phyloP scores from a whole-genome alignment of 2,113 vertebrate genomes.

The Hiodon alosoides region DNA sequence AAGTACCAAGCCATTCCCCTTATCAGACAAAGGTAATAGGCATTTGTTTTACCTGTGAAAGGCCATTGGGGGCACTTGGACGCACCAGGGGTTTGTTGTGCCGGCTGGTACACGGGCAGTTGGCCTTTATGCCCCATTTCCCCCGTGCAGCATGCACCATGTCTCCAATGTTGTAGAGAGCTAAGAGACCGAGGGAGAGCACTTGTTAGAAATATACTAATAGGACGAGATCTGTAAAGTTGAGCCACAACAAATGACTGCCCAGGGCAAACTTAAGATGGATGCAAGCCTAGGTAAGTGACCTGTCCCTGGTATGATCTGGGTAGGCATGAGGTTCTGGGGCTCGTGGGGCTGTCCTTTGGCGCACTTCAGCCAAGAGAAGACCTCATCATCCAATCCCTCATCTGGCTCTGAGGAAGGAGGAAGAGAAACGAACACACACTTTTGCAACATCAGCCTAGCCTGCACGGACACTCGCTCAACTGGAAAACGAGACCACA shows the following conservation, averaged over 20 bases:
- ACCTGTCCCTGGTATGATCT: conserved; percentile 98
- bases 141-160: conserved; percentile 96
- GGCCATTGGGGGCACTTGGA: conserved; percentile 86
- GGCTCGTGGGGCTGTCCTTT: conserved; percentile 97
- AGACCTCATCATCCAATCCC: conserved; percentile 88
- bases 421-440: neutral
- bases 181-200: conserved; percentile 52
- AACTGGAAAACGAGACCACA: neutral
- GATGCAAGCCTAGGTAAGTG: conserved; percentile 28
- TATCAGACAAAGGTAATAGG: too few relatives aligned
- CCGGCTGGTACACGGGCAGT: conserved; percentile 92
- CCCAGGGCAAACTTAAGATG: neutral
- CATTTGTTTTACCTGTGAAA: conserved; percentile 78
- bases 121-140: conserved; percentile 98
- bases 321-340: conserved; percentile 97
- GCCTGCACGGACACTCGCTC: neutral
- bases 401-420: conserved; percentile 78
- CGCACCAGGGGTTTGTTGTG: conserved; percentile 83
- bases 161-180: conserved; percentile 96
- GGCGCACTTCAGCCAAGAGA: conserved; percentile 96
- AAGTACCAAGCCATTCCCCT: too few relatives aligned
- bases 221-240: neutral
- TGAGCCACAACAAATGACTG: neutral
- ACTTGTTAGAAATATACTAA: too few relatives aligned
- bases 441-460: conserved; percentile 35